Base-by-base conservation (phyloP, 2,888 invertebrate species). In the Fragum sueziense region DNA sequence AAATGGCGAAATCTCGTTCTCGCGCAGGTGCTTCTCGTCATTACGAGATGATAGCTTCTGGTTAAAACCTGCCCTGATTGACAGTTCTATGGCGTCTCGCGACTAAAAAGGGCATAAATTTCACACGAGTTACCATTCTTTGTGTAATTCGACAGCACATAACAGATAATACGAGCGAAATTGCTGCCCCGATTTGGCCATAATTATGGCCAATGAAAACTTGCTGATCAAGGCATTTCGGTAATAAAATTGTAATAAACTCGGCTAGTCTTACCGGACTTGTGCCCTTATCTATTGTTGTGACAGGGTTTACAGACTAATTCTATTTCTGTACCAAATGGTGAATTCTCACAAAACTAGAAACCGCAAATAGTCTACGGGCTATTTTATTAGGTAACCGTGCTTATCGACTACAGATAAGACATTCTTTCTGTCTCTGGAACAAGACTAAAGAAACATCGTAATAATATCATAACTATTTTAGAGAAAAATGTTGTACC, bases 101-200 rank as follows among this genome's bases (percentile, higher is more conserved):
- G 34, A 61, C 47, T 54, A 47, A 70, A 57, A 72, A 71, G 27
- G 68, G 67, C 79, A 82, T 82, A 79, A 79, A 82, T 71, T 76
- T 82, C 74, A 79, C 76, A 82, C 82, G 74, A 82, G 74, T 76
- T 69, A 71, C 70, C 54, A 67, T 71, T 71, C 68, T 70, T 70
- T 76, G 67, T 76, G 76, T 67, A 76, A 76, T 67, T 67, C 67
- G 71, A 72, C 71, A 67, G 65, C 65, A 22, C 65, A 65, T 65
- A 65, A 65, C 65, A 22, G 65, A 41, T 65, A 65, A 65, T 65
- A 65, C 65, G 65, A 65, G 34, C 65, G 41, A 65, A 65, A 65
- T 65, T 65, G 41, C 65, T 65, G 65, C 65, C 65, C 17, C 65
- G 34, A 65, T 65, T 65, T 27, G 20, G 65, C 65, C 65, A 27